Conservation (phyloP, 2,797 vertebrate genomes). For the Lepus townsendii region DNA sequence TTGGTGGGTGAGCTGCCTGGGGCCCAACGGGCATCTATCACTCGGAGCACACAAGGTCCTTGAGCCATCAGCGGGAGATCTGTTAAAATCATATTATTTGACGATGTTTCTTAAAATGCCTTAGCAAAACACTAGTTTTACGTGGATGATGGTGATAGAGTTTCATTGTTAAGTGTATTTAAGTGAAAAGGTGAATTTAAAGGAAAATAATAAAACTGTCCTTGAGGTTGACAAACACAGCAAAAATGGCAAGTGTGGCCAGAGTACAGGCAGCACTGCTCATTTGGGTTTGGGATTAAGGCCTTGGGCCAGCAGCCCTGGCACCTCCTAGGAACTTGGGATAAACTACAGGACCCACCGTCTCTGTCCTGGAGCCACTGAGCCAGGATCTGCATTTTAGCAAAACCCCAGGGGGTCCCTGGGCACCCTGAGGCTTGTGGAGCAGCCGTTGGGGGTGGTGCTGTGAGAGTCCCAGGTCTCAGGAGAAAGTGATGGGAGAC, state of each 20-base stretch:
- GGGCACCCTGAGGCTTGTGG: no score
- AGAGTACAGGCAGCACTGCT: fast-evolving
- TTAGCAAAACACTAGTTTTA: not conserved
- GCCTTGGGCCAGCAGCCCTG: not conserved
- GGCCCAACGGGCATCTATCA: not conserved
- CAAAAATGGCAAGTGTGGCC: no score
- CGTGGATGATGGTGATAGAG: not conserved
- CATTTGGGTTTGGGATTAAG: no score
- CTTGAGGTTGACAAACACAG: not conserved
- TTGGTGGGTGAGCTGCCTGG: not conserved
- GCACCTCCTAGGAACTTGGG: not conserved
- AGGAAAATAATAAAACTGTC: not conserved
- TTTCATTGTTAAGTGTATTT: conserved; percentile 14
- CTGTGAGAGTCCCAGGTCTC: not conserved
- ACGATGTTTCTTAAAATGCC: not conserved
- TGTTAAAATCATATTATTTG: not conserved
- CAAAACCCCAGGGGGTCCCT: not conserved
- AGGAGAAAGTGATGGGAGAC: not conserved
- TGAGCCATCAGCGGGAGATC: not conserved
- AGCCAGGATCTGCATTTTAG: no score
- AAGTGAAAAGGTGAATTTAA: not conserved
- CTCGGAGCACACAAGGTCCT: not conserved
- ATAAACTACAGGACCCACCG: not conserved
- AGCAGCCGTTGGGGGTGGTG: fast-evolving
- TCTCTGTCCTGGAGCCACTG: not conserved